Conservation (phyloP, 2,113 vertebrate species). For the Chamaea fasciata region DNA sequence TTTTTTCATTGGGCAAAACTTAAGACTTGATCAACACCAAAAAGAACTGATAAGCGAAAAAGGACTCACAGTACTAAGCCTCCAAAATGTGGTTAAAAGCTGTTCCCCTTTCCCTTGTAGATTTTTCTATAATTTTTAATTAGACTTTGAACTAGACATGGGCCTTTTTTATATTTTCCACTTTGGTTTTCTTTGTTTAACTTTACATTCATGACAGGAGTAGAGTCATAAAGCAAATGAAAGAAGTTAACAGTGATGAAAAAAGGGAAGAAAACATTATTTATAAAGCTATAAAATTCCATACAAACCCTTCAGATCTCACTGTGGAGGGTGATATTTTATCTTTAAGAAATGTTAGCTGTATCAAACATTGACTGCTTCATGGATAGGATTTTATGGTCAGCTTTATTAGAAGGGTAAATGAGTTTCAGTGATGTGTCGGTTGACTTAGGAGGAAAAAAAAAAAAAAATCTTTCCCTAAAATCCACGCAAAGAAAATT, state of each 20-base stretch:
- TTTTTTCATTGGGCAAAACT: background rate
- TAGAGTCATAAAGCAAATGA: background rate
- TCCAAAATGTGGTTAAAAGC: background rate
- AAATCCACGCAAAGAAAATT: background rate
- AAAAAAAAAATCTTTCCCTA: background rate
- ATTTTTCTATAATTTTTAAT: background rate
- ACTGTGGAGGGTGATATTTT: background rate
- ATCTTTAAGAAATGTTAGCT: background rate
- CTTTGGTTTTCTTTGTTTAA: background rate
- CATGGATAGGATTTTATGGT: background rate
- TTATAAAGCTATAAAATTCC: background rate
- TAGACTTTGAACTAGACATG: background rate
- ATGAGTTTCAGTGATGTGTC: background rate
- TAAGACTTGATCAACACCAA: background rate
- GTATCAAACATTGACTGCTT: background rate
- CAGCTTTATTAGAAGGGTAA: background rate
- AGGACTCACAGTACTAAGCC: background rate
- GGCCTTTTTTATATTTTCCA: background rate
- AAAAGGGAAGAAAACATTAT: background rate
- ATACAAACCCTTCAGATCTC: background rate
- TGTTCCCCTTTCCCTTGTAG: background rate
- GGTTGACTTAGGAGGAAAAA: background rate
- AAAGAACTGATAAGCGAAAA: background rate
- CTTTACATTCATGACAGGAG: background rate
- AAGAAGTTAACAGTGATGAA: background rate